Evolutionary conservation across 2,797 vertebrate genomes (phyloP), one percentile per base, ranked within the genome.

Genomic region (Liparis tanakae): DNA sequence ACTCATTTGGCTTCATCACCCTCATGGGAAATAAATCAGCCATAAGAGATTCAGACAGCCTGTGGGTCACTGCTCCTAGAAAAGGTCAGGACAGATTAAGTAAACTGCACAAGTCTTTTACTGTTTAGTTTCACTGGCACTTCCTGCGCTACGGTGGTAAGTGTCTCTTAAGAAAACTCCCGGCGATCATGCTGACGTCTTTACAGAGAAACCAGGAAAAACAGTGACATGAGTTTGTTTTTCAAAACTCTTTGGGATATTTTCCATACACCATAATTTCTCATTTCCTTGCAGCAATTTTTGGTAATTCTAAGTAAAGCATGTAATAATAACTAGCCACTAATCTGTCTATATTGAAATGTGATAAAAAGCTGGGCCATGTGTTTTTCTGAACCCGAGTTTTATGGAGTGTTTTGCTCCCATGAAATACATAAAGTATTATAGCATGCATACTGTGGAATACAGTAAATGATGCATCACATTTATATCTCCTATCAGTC

Each of bases 261-360:
- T 78, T 77, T 41, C 82, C 85, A 75, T 62, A 22, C 9, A 3
- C 82, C 60, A 74, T 68, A 85, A 88, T 87, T 75, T 50, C 62
- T 39, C 6, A 76, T 70, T 82, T 81, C 65, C 66, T 46, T 43
- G 17, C 51, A 66, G 60, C 4, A 75, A 55, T 12, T 41, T 61
- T 78, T 72, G 54, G 34, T 46, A 65, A 72, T 62, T 75, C 60
- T 70, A 51, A 62, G 25, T 81, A 60, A 77, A 74, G 46, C 41
- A 75, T 18, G 7, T 53, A 64, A 36, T 37, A 60, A 44, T 37
- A 68, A 72, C 34, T 76, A 54, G 44, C 17, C 2, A 10, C 6
- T 67, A 64, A 76, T 69, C 37, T 50, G n/a, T 25, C 55, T 70
- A 55, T 46, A 62, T 70, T 62, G 22, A 76, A 79, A 84, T 51